Evolutionary conservation across 2,113 vertebrate species (phyloP).

Genomic region (human (Homo sapiens)): DNA sequence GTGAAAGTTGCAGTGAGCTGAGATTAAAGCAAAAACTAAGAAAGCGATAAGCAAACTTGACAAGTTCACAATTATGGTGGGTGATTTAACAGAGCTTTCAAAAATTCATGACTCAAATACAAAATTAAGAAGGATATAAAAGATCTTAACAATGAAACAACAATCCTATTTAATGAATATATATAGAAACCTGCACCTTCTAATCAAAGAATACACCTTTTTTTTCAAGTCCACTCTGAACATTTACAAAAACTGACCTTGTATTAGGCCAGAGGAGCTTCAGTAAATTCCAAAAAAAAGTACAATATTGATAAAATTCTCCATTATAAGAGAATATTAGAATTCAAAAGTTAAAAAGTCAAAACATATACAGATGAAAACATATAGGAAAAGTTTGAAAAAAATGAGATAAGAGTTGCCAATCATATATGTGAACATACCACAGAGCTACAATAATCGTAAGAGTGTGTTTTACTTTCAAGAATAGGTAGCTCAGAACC

Average conservation of each 20-base stretch:
- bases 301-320: neutral
- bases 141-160: conserved; percentile 12
- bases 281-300: neutral
- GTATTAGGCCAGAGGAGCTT: neutral
- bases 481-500: neutral
- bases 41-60: neutral
- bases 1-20: too few species aligned
- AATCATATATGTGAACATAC: neutral
- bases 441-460: neutral
- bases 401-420: neutral
- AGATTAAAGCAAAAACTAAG: neutral
- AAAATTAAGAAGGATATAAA: neutral
- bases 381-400: neutral
- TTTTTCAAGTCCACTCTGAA: neutral
- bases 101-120: neutral
- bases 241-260: neutral
- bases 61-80: neutral
- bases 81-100: neutral
- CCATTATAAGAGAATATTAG: neutral
- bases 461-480: neutral
- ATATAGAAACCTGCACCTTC: neutral
- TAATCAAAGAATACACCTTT: neutral
- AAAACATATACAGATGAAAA: neutral
- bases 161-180: neutral
- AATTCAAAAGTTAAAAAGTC: neutral